phyloP scores from a whole-genome alignment of 1,140 invertebrate genomes.

The Cherax quadricarinatus region DNA sequence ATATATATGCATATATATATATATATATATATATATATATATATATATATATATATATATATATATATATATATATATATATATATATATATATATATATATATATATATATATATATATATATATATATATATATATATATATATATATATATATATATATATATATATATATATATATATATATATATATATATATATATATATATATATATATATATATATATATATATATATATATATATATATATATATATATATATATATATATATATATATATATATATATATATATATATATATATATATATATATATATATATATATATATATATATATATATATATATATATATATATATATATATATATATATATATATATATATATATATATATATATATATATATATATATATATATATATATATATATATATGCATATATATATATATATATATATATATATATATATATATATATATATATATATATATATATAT shows the following conservation, averaged over 20 bases:
- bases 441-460: neutral
- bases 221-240: slow-evolving; percentile 6
- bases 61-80: too few relatives aligned
- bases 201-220: too few relatives aligned
- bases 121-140: too few relatives aligned
- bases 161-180: too few relatives aligned
- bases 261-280: slow-evolving; percentile 10
- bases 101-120: too few relatives aligned
- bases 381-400: slow-evolving; percentile 32
- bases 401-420: slow-evolving; percentile 35
- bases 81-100: too few relatives aligned
- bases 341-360: slow-evolving; percentile 20
- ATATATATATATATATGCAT: slow-evolving; percentile 15
- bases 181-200: too few relatives aligned
- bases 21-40: too few relatives aligned
- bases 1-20: too few relatives aligned
- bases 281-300: slow-evolving; percentile 12
- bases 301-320: slow-evolving; percentile 34
- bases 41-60: too few relatives aligned
- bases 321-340: slow-evolving; percentile 43
- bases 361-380: slow-evolving; percentile 17
- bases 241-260: slow-evolving; percentile 43
- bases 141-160: too few relatives aligned
- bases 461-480: neutral
- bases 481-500: neutral